Evolutionary conservation across 2,113 vertebrate genomes (phyloP).

Genomic region (Mobula birostris): DNA sequence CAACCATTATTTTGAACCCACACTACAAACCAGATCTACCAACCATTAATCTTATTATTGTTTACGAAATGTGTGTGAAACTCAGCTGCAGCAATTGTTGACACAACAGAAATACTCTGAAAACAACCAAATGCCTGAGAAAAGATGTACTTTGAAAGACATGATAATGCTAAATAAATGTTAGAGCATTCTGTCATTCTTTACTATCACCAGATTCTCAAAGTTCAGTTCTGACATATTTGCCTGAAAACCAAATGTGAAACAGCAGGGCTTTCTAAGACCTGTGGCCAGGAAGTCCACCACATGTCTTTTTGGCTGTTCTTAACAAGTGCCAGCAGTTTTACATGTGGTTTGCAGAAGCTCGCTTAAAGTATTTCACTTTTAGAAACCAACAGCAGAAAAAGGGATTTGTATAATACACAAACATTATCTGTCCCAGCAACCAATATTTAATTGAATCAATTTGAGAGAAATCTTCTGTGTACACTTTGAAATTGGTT

Average conservation of each 20-base stretch:
- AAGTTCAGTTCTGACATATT: background rate
- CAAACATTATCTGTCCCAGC: background rate
- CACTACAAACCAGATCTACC: background rate
- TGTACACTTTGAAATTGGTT: background rate
- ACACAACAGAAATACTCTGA: background rate
- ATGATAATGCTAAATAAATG: background rate
- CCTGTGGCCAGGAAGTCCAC: background rate
- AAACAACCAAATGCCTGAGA: background rate
- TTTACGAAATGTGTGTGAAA: background rate
- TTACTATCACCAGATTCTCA: background rate
- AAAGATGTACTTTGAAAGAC: background rate
- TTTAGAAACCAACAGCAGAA: background rate
- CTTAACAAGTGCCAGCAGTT: background rate
- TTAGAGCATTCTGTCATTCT: background rate
- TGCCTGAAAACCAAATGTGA: slow-evolving; percentile 1
- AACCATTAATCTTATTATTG: background rate
- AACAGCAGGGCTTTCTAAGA: background rate
- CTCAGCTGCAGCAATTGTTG: background rate
- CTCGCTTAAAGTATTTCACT: background rate
- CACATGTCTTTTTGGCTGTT: background rate
- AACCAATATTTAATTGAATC: background rate
- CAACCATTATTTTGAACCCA: background rate
- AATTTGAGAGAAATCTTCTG: background rate
- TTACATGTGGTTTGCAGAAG: slow-evolving; percentile 1
- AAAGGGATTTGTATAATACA: background rate